A percentile compares a stretch with the other conserved stretches of the same genome.
phyloP scores from a whole-genome alignment of 2,113 vertebrate genomes.

The Glaucomys volans region DNA sequence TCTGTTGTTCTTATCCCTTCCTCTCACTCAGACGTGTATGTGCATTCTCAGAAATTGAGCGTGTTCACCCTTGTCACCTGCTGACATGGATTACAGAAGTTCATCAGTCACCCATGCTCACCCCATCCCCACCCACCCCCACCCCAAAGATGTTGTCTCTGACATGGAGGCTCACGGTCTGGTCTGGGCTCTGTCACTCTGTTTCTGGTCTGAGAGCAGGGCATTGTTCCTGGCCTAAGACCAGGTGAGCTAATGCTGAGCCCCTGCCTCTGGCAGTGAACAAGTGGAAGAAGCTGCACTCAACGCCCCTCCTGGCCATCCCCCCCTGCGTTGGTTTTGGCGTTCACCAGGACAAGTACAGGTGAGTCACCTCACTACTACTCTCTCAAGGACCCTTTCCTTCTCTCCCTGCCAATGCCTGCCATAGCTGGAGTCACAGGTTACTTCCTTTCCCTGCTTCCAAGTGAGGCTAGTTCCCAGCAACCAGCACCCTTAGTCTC shows the following conservation, averaged over 20 bases:
- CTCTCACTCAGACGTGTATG: background rate
- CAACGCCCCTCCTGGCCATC: slow-evolving; percentile 91
- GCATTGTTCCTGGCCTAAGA: too few species aligned
- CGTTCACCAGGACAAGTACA: slow-evolving; percentile 90
- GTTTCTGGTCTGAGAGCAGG: background rate
- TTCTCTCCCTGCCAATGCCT: background rate
- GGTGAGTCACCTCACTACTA: slow-evolving; percentile 84
- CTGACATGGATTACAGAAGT: background rate
- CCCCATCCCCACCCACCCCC: background rate
- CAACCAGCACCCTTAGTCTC: background rate
- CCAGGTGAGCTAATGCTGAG: background rate
- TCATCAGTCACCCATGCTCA: background rate
- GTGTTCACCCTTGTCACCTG: background rate
- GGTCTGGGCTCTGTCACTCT: background rate
- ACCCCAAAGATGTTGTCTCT: background rate
- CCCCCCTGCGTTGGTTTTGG: slow-evolving; percentile 94
- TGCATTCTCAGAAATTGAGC: background rate
- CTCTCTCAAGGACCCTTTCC: rapidly evolving
- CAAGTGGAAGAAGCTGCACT: slow-evolving; percentile 93
- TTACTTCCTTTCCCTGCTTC: too few species aligned
- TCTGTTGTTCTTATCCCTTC: background rate
- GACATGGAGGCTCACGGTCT: background rate
- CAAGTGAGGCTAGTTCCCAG: background rate
- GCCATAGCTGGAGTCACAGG: background rate
- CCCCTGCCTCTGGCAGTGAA: slow-evolving; percentile 88